Base-by-base conservation (phyloP, 2,113 vertebrate genomes). In the Typhlomys cinereus region DNA sequence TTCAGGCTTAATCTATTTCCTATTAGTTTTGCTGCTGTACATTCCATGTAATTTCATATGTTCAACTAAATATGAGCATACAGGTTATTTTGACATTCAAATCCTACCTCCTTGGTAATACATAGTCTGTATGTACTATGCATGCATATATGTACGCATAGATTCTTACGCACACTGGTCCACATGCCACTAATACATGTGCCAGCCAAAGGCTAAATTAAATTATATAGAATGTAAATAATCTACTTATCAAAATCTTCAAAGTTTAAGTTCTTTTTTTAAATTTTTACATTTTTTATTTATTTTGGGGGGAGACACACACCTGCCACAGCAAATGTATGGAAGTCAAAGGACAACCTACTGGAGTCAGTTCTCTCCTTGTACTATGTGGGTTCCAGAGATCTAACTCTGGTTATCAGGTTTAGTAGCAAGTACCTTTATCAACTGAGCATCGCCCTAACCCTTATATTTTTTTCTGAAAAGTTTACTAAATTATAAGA, bases 31-130 rank as follows among this genome's bases (percentile, higher is more conserved):
- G 4, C 57, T 82, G 36, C 64, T 94, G 7, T 50, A 46, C 0
- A 10, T 78, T 85, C 15, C 17, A 39, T 79, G 39, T 85, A n/a
- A 75, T 34, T 48, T 4, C 54, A 67, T 75, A n/a, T 59, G 61
- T 79, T 44, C 87, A 75, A 39, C 29, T 75, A 61, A 91, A 25
- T 36, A 86, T 93, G 54, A 86, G 17, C 83, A 5, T 71, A 71
- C 25, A 36, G 6, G 66, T 88, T 89, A 71, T 27, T 75, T 94
- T 85, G 59, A 86, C 11, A 61, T 66, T 79, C 87, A 64, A 29
- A 52, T 82, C 14, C 67, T 93, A 59, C 7, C 15, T 44, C 11
- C 74, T 96, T 62, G 91, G n/a, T 91, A 83, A 78, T 84, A 89
- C 50, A 3, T 64, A 66, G 90, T 61, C 34, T 70, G 46, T 66